Percentiles rank a stretch among this genome's conserved stretches.
phyloP scores from a whole-genome alignment of 2,113 vertebrate genomes.

The Cyprinodon brontotheroides region DNA sequence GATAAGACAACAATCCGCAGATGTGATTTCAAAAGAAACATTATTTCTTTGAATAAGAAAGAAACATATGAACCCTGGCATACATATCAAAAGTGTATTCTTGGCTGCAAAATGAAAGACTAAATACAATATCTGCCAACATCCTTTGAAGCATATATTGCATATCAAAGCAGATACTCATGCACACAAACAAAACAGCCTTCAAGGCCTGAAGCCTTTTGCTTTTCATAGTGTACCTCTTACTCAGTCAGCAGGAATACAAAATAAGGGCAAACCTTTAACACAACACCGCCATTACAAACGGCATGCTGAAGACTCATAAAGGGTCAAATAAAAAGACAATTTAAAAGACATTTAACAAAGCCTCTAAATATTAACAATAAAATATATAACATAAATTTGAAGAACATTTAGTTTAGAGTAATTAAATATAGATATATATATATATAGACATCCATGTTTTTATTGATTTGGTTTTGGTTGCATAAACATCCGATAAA shows the following conservation, averaged over 20 bases:
- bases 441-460: conserved; percentile 2
- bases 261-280: conserved; percentile 28
- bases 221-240: conserved; percentile 8
- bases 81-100: conserved; percentile 51
- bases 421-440: no score
- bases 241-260: conserved; percentile 61
- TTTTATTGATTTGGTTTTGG: conserved; percentile 9
- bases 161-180: conserved; percentile 8
- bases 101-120: conserved; percentile 58
- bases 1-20: conserved; percentile 21
- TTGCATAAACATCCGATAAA: conserved; percentile 28
- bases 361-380: not conserved
- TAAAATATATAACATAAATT: no score
- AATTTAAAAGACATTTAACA: not conserved
- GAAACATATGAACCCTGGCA: conserved; percentile 23
- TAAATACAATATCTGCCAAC: conserved; percentile 55
- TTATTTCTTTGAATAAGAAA: conserved; percentile 20
- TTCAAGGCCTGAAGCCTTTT: conserved; percentile 47
- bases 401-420: no score
- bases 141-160: conserved; percentile 57
- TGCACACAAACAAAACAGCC: conserved; percentile 15
- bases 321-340: not conserved
- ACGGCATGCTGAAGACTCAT: conserved; percentile 6
- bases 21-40: conserved; percentile 33
- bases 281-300: conserved; percentile 11